phyloP scores from a whole-genome alignment of 2,797 vertebrate genomes.

The Lagocephalus sceleratus region DNA sequence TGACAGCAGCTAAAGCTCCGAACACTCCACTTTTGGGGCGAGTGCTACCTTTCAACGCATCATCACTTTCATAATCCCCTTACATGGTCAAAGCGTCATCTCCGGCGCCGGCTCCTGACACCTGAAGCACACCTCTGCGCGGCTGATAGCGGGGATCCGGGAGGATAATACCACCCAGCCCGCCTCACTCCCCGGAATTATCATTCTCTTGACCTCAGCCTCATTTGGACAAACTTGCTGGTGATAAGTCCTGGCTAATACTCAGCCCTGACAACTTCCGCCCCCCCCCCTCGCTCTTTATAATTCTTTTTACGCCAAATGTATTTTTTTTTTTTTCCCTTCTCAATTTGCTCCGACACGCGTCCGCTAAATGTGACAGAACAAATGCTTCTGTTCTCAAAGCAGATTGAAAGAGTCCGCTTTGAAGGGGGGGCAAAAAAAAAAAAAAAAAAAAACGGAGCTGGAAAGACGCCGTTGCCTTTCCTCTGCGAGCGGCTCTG shows the following conservation, averaged over 20 bases:
- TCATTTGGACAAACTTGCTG: background rate
- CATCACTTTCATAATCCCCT: slow-evolving; percentile 80
- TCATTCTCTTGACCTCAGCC: slow-evolving; percentile 45
- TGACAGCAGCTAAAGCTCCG: slow-evolving; percentile 66
- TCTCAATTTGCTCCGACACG: slow-evolving; percentile 47
- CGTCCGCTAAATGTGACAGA: slow-evolving; percentile 55
- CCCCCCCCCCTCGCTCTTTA: background rate
- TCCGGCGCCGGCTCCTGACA: slow-evolving; percentile 58
- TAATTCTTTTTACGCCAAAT: slow-evolving; percentile 26
- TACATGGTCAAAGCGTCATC: slow-evolving; percentile 66
- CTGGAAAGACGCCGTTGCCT: slow-evolving; percentile 49
- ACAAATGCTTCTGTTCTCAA: slow-evolving; percentile 60
- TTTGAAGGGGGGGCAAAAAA: slow-evolving; percentile 77
- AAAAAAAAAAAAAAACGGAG: no score
- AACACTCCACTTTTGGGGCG: slow-evolving; percentile 72
- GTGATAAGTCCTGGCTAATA: background rate
- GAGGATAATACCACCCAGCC: slow-evolving; percentile 54
- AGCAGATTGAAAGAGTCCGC: slow-evolving; percentile 55
- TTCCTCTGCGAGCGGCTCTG: slow-evolving; percentile 52
- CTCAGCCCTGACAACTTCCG: slow-evolving; percentile 5
- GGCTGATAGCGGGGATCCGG: slow-evolving; percentile 61
- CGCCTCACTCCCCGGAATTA: slow-evolving; percentile 52
- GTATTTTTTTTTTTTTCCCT: slow-evolving; percentile 11
- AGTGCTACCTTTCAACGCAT: slow-evolving; percentile 73
- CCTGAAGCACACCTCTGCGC: slow-evolving; percentile 52